Evolutionary conservation across 1,140 invertebrate genomes (phyloP).

Genomic region (Drosophila trapezifrons): DNA sequence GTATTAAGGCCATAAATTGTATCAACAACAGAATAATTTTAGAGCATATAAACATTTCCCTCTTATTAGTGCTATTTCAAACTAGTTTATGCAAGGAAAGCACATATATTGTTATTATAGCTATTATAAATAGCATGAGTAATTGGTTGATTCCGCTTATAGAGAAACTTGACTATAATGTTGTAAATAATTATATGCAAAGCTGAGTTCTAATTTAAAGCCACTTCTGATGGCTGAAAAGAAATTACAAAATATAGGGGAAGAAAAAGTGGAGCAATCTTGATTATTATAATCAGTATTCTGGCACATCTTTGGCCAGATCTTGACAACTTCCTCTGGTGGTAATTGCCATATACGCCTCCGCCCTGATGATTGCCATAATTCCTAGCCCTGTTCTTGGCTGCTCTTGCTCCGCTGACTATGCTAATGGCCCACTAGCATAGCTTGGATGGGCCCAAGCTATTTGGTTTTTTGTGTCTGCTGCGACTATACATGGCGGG

Average conservation of each 20-base stretch:
- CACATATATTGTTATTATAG: background rate
- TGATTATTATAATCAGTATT: slow-evolving; percentile 22
- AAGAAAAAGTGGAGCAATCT: slow-evolving; percentile 37
- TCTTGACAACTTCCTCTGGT: slow-evolving; percentile 45
- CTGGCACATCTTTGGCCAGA: slow-evolving; percentile 13
- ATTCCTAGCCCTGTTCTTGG: slow-evolving; percentile 26
- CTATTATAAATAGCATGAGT: background rate
- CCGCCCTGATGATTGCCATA: slow-evolving; percentile 23
- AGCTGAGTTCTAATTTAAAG: background rate
- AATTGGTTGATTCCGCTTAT: background rate
- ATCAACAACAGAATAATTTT: too few species aligned
- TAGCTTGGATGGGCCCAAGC: slow-evolving; percentile 25
- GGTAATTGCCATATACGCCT: slow-evolving; percentile 27
- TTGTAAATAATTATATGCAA: background rate
- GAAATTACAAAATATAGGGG: slow-evolving; percentile 12
- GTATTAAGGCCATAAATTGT: too few species aligned
- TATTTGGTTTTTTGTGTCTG: slow-evolving; percentile 33
- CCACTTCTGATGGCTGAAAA: slow-evolving; percentile 1
- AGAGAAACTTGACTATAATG: background rate
- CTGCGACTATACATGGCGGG: slow-evolving; percentile 30
- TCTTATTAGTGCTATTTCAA: background rate
- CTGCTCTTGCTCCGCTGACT: slow-evolving; percentile 60
- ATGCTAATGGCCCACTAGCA: slow-evolving; percentile 59
- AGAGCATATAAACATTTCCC: too few species aligned
- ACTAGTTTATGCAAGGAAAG: slow-evolving; percentile 3